Percentiles rank a stretch among this genome's conserved stretches.
Evolutionary conservation across 2,113 vertebrate genomes (phyloP).

Genomic region (Forbesichthys agassizii): DNA sequence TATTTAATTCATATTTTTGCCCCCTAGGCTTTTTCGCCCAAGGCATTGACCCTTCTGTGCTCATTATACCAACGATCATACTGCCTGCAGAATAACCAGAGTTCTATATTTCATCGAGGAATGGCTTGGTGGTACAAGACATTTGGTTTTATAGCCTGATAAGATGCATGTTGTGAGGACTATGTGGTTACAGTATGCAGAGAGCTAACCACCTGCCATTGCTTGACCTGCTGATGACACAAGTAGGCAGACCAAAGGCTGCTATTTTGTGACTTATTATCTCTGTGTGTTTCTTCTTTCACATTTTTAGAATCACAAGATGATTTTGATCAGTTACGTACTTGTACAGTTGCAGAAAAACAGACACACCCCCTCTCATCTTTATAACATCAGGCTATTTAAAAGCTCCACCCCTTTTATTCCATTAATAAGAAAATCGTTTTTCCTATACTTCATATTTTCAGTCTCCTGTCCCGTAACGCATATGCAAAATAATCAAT

Average conservation of each 20-base stretch:
- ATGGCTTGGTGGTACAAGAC: not conserved
- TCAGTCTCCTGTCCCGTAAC: no score
- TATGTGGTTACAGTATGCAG: not conserved
- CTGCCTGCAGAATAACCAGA: not conserved
- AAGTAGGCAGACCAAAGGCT: slow-evolving; percentile 6
- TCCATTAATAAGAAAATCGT: no score
- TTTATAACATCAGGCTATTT: slow-evolving; percentile 13
- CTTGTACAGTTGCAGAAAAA: not conserved
- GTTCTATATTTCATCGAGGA: slow-evolving; percentile 23
- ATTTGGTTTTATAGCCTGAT: slow-evolving; percentile 52
- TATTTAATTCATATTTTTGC: slow-evolving; percentile 14
- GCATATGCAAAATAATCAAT: no score
- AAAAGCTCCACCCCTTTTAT: no score
- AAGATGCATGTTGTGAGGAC: slow-evolving; percentile 15
- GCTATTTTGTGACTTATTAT: slow-evolving; percentile 21
- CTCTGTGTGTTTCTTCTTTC: not conserved
- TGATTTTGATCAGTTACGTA: slow-evolving; percentile 49
- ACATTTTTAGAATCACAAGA: not conserved
- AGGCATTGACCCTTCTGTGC: slow-evolving; percentile 28
- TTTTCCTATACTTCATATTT: no score
- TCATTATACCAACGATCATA: slow-evolving; percentile 18
- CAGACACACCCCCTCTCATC: not conserved
- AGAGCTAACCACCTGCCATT: slow-evolving; percentile 15
- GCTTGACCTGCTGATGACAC: slow-evolving; percentile 38
- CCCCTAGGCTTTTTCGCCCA: slow-evolving; percentile 21